A percentile compares a stretch with the other conserved stretches of the same genome.
Evolutionary conservation across 92 coral and sea anemone genomes (phyloP).

Genomic region (Porites divaricata): DNA sequence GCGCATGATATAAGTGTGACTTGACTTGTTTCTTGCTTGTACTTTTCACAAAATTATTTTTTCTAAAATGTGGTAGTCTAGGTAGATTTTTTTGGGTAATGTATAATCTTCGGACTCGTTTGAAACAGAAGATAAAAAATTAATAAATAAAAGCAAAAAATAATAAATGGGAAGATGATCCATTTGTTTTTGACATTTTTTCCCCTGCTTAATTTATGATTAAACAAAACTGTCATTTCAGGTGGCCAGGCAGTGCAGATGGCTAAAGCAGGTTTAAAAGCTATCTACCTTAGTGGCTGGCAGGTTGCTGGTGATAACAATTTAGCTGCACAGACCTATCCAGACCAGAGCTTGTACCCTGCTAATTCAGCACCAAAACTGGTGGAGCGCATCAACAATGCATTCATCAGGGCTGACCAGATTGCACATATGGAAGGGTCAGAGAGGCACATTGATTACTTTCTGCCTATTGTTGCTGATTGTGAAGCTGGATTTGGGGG

Average conservation of each 20-base stretch:
- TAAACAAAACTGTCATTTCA: slow-evolving; percentile 29
- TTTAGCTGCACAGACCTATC: slow-evolving; percentile 93
- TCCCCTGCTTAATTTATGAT: background rate
- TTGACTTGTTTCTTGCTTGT: background rate
- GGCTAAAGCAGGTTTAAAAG: slow-evolving; percentile 98
- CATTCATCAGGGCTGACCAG: slow-evolving; percentile 96
- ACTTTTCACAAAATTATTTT: background rate
- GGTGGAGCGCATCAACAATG: slow-evolving; percentile 96
- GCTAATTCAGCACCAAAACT: slow-evolving; percentile 94
- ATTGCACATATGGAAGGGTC: slow-evolving; percentile 92
- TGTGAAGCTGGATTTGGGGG: slow-evolving; percentile 99
- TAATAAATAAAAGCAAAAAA: background rate
- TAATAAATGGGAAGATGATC: too few relatives aligned
- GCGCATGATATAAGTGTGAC: too few relatives aligned
- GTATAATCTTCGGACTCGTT: background rate
- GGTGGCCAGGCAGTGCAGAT: slow-evolving; percentile 99
- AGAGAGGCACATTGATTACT: slow-evolving; percentile 71
- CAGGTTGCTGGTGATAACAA: slow-evolving; percentile 99
- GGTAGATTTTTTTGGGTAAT: background rate
- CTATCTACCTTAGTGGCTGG: slow-evolving; percentile 99
- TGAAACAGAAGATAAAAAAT: background rate
- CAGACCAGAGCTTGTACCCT: slow-evolving; percentile 97
- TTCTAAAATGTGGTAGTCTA: too few relatives aligned
- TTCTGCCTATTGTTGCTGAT: slow-evolving; percentile 96
- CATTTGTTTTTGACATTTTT: background rate